Conservation (phyloP, 1,140 invertebrate genomes). For the Drosophila willistoni region DNA sequence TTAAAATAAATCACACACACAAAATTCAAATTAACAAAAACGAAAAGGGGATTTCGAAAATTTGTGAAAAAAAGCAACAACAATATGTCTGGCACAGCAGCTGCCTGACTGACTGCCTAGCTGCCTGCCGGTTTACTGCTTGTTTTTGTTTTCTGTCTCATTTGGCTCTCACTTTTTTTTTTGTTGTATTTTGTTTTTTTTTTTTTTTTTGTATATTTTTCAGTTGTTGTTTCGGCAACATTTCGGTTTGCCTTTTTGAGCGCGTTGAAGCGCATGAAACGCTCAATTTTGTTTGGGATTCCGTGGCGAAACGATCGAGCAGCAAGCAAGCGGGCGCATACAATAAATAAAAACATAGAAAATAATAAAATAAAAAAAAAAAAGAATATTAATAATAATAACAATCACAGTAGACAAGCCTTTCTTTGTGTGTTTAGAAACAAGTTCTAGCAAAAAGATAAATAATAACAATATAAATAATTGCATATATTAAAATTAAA, state of each 20-base stretch:
- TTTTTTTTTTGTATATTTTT: slow-evolving; percentile 31
- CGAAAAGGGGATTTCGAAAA: slow-evolving; percentile 17
- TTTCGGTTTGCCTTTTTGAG: slow-evolving; percentile 57
- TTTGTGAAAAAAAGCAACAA: slow-evolving; percentile 35
- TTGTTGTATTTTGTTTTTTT: slow-evolving; percentile 14
- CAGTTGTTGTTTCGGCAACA: slow-evolving; percentile 39
- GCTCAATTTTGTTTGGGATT: slow-evolving; percentile 76
- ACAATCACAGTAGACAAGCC: too few relatives aligned
- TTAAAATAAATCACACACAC: slow-evolving; percentile 43
- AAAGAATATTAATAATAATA: too few relatives aligned
- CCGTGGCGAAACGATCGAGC: slow-evolving; percentile 68
- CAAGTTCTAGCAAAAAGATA: background rate
- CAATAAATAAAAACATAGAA: slow-evolving; percentile 11
- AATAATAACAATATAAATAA: background rate
- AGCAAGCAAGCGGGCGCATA: slow-evolving; percentile 10
- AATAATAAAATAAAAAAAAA: too few relatives aligned
- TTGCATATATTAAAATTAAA: slow-evolving; percentile 1
- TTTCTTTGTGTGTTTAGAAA: background rate
- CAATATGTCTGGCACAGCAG: slow-evolving; percentile 45
- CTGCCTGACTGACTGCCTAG: slow-evolving; percentile 30
- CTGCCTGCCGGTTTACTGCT: slow-evolving; percentile 29
- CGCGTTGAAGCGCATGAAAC: slow-evolving; percentile 44
- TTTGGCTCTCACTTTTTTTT: slow-evolving; percentile 45
- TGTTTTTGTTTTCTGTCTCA: slow-evolving; percentile 34
- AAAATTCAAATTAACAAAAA: slow-evolving; percentile 36